Conservation (phyloP, 2,888 invertebrate species). For the Thecocarcelia acutangulata region DNA sequence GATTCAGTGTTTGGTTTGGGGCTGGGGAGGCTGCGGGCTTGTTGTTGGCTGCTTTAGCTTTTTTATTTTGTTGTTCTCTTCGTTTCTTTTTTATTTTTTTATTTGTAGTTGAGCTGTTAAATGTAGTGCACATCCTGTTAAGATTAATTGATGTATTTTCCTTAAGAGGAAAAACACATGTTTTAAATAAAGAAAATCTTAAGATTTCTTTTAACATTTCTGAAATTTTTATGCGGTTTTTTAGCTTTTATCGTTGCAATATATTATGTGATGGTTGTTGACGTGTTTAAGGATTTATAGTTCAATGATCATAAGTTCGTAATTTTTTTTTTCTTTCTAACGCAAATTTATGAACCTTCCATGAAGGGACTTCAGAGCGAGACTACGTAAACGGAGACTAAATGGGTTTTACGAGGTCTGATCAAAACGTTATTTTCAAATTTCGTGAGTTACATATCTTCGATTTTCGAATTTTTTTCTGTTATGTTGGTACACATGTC, state of each 20-base stretch:
- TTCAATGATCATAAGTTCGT: constrained; percentile 12
- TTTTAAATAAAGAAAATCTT: constrained; percentile 52
- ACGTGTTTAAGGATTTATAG: constrained; percentile 47
- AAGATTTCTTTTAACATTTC: constrained; percentile 13
- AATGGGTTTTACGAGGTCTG: too few relatives aligned
- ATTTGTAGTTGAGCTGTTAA: constrained; percentile 50
- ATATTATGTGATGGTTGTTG: constrained; percentile 32
- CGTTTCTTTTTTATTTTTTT: neutral
- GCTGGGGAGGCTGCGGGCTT: too few relatives aligned
- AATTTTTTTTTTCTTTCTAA: neutral
- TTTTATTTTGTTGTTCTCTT: neutral
- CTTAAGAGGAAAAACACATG: constrained; percentile 51
- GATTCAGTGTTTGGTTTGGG: constrained; percentile 4
- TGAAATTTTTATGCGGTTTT: neutral
- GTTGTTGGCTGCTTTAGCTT: constrained; percentile 16
- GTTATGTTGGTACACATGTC: too few relatives aligned
- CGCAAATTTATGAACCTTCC: neutral
- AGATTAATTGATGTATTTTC: constrained; percentile 67
- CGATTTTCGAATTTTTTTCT: too few relatives aligned
- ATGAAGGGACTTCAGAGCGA: neutral
- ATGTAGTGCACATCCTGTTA: constrained; percentile 67
- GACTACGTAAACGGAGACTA: neutral
- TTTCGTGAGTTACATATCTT: too few relatives aligned
- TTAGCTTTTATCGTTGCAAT: constrained; percentile 21
- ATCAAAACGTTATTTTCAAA: too few relatives aligned